These are phyloP conservation scores for Ceratotherium simum DNA, from an alignment of 2,113 vertebrate genomes.

Conservation along the genomic window DNA sequence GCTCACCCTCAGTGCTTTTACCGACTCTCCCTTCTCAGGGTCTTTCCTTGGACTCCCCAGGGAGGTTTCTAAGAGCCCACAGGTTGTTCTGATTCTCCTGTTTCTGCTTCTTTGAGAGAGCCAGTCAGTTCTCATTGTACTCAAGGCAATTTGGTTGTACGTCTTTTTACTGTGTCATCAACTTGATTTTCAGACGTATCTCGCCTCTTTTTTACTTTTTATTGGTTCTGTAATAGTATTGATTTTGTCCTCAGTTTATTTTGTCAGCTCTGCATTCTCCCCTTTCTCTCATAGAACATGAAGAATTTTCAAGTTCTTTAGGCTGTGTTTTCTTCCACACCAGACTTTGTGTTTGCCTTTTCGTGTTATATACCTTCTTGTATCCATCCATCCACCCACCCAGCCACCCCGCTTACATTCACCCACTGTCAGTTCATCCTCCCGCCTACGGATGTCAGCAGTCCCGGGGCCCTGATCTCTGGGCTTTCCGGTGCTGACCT, in stretches of 20 bases:
- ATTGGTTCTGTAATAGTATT: neutral
- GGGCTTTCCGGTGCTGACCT: neutral
- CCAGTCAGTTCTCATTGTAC: neutral
- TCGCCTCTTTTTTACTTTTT: neutral
- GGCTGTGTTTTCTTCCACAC: neutral
- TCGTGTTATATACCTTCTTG: neutral
- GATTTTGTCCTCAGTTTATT: neutral
- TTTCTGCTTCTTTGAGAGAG: neutral
- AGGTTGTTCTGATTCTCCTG: rapidly evolving
- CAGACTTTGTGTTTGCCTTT: neutral
- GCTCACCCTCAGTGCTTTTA: too few relatives aligned
- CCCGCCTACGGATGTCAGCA: rapidly evolving
- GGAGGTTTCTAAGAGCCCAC: rapidly evolving
- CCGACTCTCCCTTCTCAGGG: neutral
- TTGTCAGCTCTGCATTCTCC: neutral
- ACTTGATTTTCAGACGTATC: neutral
- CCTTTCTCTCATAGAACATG: neutral
- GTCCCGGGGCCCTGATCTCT: neutral
- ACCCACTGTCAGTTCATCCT: rapidly evolving
- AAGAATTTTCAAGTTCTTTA: neutral
- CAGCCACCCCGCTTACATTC: neutral
- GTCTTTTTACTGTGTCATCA: neutral
- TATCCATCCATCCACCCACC: neutral
- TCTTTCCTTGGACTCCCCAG: rapidly evolving
- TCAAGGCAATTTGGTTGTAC: neutral